Percentiles rank a stretch among this genome's conserved stretches.
Evolutionary conservation across 2,113 vertebrate genomes (phyloP).

Genomic region (Gobius niger): DNA sequence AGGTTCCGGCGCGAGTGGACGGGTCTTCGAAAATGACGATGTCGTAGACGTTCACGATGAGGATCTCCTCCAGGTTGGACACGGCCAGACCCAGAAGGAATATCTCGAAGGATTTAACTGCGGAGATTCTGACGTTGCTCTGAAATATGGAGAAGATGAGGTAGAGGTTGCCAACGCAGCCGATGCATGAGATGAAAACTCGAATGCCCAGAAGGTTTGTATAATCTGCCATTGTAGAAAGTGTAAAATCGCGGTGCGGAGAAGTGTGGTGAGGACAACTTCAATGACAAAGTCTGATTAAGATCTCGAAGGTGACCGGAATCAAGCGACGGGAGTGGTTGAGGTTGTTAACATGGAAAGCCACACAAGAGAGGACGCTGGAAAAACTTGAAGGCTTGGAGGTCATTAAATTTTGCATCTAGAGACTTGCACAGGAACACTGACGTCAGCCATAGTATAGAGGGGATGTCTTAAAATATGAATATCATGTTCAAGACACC

Average conservation of each 20-base stretch:
- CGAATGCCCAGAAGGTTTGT: conserved; percentile 45
- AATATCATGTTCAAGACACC: too few relatives aligned
- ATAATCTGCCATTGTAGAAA: conserved; percentile 34
- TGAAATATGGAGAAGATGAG: conserved; percentile 62
- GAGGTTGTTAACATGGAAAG: conserved; percentile 57
- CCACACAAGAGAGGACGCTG: conserved; percentile 47
- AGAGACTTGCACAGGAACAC: conserved; percentile 34
- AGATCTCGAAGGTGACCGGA: conserved; percentile 43
- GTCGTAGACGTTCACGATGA: conserved; percentile 68
- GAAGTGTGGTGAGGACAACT: conserved; percentile 16
- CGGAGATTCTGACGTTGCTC: conserved; percentile 14
- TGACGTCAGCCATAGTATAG: too few relatives aligned
- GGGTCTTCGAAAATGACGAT: conserved; percentile 12
- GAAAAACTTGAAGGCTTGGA: conserved; percentile 54
- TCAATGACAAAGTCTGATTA: conserved; percentile 41
- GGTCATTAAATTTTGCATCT: conserved; percentile 72
- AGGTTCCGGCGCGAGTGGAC: accelerated
- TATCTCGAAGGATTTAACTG: conserved; percentile 71
- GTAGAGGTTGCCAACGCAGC: conserved; percentile 65
- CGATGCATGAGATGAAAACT: conserved; percentile 55
- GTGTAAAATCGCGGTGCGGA: background rate
- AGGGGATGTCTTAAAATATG: too few relatives aligned
- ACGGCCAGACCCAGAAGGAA: conserved; percentile 69
- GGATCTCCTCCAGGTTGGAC: conserved; percentile 71
- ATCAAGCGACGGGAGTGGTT: conserved; percentile 52